These are phyloP conservation scores for Drosophila funebris DNA, from an alignment of 1,140 invertebrate genomes.

Conservation along the genomic window DNA sequence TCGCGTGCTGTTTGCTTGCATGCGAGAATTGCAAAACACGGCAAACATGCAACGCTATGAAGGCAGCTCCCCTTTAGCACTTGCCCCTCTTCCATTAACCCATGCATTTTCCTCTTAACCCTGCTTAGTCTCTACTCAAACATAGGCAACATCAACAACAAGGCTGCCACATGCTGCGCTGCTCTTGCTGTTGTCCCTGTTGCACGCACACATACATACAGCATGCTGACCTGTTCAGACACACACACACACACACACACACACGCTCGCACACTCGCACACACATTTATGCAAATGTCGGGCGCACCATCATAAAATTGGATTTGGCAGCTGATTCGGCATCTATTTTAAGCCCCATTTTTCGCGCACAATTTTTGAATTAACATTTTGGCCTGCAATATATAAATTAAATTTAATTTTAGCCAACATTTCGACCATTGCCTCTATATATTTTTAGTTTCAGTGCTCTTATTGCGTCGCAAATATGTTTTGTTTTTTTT, in stretches of 20 bases:
- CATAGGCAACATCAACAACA: conserved; percentile 62
- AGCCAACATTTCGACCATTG: conserved; percentile 20
- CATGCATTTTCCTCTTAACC: background rate
- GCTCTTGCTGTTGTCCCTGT: conserved; percentile 33
- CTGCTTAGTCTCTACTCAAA: conserved; percentile 5
- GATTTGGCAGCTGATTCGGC: conserved; percentile 72
- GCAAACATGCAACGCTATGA: conserved; percentile 69
- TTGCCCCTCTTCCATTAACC: background rate
- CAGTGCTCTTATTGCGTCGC: conserved; percentile 21
- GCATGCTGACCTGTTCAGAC: conserved; percentile 17
- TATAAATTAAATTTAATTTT: conserved; percentile 72
- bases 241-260: background rate
- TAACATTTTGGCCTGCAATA: conserved; percentile 45
- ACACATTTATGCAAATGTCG: conserved; percentile 74
- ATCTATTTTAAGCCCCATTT: conserved; percentile 59
- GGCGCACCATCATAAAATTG: conserved; percentile 75
- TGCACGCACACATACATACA: conserved; percentile 11
- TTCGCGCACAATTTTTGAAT: conserved; percentile 51
- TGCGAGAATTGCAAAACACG: conserved; percentile 72
- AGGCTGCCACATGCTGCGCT: conserved; percentile 70
- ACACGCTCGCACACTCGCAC: conserved; percentile 12
- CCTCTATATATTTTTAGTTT: conserved; percentile 70
- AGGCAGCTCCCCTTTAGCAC: conserved; percentile 8
- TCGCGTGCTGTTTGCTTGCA: conserved; percentile 78
- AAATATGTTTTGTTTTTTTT: conserved; percentile 54